Percentiles rank a stretch among this genome's conserved stretches.
Conservation (phyloP, 2,113 vertebrate species). For the Ochotona curzoniae region DNA sequence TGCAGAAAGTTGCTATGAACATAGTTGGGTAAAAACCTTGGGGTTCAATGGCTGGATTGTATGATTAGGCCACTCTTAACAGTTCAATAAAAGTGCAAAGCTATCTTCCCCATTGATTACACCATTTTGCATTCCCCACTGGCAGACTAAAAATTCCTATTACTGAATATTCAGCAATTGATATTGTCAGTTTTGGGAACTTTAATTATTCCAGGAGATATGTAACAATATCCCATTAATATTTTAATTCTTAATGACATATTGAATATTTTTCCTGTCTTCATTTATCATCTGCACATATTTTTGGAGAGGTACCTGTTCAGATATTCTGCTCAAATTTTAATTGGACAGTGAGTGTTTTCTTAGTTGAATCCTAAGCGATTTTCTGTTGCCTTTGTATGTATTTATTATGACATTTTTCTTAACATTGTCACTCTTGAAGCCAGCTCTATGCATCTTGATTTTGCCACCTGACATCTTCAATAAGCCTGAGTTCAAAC, state of each 20-base stretch:
- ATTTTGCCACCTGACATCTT: background rate
- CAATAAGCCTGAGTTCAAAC: background rate
- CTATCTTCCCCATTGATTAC: background rate
- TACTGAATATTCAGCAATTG: background rate
- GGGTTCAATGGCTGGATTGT: background rate
- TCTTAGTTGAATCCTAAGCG: background rate
- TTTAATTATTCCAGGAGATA: background rate
- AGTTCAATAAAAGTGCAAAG: background rate
- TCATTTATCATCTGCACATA: accelerated
- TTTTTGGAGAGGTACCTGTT: background rate
- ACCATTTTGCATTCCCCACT: background rate
- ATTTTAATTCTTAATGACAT: background rate
- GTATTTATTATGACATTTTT: background rate
- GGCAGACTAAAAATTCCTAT: background rate
- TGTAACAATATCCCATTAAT: background rate
- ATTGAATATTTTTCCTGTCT: background rate
- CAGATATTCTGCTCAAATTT: background rate
- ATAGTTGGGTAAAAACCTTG: background rate
- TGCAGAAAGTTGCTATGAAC: background rate
- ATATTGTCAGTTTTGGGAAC: background rate
- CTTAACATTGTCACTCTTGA: background rate
- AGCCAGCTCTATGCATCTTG: background rate
- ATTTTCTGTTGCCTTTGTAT: background rate
- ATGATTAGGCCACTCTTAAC: background rate
- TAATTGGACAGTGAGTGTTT: background rate